Evolutionary conservation across 1,140 invertebrate species (phyloP), one percentile per base, ranked within the genome.

Genomic region (Chionoecetes opilio): DNA sequence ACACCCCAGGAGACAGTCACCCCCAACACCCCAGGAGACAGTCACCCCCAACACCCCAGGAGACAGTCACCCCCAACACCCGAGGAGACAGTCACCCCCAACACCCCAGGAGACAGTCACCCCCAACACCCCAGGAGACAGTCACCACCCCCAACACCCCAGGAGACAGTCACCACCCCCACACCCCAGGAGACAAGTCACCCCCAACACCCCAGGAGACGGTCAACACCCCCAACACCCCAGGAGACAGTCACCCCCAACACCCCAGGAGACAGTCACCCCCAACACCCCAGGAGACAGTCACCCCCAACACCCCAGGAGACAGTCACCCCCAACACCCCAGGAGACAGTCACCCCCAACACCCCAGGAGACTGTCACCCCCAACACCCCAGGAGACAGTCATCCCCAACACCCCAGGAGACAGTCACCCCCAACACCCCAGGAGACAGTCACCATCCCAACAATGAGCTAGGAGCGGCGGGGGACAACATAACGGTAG

Each of bases 171-270:
- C 63, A n/a, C 63, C n/a, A n/a, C 63, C 63, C 63, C 63, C 26
- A 75, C 63, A 75, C n/a, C 21, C 63, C 63, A 75, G 63, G 63
- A 75, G 63, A 75, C 63, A n/a, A n/a, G 63, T 75, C 63, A n/a
- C 63, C n/a, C 63, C 63, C 63, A 75, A 75, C 63, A 75, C n/a
- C 21, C 63, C 63, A 75, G 63, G 63, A 75, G 63, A 75, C 63
- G 21, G 63, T 75, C 63, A n/a, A 17, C n/a, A n/a, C 63, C 63
- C 63, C 63, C n/a, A n/a, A n/a, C n/a, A n/a, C n/a, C 21, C 63
- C 63, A 75, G 63, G 63, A 75, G 63, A 75, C 63, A n/a, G 63
- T 75, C 63, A n/a, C 63, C n/a, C 63, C 63, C 63, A 75, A 75
- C 63, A 75, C n/a, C 21, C 63, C 63, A 75, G 63, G 63, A 75